phyloP scores from a whole-genome alignment of 2,888 invertebrate genomes.

The Priocnemis perturbator region DNA sequence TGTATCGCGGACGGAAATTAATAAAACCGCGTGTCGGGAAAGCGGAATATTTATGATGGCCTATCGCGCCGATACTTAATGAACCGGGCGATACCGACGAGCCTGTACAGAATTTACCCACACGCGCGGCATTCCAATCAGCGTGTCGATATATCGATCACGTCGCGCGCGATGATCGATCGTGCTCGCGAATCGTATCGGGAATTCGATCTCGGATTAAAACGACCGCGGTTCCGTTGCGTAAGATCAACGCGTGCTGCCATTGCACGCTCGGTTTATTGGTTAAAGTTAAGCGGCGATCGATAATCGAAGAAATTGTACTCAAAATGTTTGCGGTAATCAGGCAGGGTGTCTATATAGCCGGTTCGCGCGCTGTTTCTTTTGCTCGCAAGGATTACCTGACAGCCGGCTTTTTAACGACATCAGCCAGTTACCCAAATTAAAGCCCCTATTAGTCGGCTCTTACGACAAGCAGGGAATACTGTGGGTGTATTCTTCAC shows the following conservation, averaged over 20 bases:
- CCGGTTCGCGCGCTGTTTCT: too few relatives aligned
- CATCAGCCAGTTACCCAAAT: too few relatives aligned
- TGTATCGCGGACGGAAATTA: constrained; percentile 24
- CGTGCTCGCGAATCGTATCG: constrained; percentile 60
- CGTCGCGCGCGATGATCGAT: constrained; percentile 64
- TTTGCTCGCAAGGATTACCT: too few relatives aligned
- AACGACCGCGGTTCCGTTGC: constrained; percentile 44
- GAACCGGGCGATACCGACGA: constrained; percentile 32
- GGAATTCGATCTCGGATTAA: constrained; percentile 59
- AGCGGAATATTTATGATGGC: constrained; percentile 40
- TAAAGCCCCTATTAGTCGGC: too few relatives aligned
- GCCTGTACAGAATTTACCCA: constrained; percentile 40
- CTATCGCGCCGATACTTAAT: constrained; percentile 39
- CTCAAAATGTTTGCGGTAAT: neutral
- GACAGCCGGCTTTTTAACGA: too few relatives aligned
- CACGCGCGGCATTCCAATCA: constrained; percentile 41
- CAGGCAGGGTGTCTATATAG: too few relatives aligned
- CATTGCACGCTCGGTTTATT: neutral
- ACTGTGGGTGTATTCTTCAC: too few relatives aligned
- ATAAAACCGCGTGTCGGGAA: constrained; percentile 16
- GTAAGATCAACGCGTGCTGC: constrained; percentile 35
- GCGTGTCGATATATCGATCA: constrained; percentile 61
- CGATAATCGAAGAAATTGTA: neutral
- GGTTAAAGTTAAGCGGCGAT: neutral
- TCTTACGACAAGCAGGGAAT: too few relatives aligned